Percentiles rank a stretch among this genome's conserved stretches.
Conservation (phyloP, 1,140 invertebrate species). For the Andrena cerasifolii region DNA sequence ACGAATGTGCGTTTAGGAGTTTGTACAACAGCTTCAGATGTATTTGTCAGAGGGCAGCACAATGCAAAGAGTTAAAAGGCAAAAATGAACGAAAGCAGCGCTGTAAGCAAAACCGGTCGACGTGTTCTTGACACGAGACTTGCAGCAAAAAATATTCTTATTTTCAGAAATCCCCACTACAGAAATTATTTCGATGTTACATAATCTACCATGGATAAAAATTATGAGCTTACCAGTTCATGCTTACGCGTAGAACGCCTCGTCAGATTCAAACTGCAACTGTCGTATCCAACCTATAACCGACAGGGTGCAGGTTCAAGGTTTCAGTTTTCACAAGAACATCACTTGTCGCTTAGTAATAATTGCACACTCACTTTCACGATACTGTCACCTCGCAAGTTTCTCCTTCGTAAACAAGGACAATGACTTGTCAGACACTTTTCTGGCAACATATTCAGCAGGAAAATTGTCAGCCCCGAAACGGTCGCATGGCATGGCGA, state of each 20-base stretch:
- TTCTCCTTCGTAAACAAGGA: slow-evolving; percentile 1
- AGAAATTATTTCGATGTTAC: not conserved
- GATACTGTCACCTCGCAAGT: not conserved
- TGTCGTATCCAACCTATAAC: slow-evolving; percentile 47
- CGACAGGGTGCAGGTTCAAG: slow-evolving; percentile 23
- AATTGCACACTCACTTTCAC: slow-evolving; percentile 2
- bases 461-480: slow-evolving; percentile 36
- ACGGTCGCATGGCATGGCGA: slow-evolving; percentile 67
- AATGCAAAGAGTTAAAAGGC: not conserved
- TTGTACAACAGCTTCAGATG: not conserved
- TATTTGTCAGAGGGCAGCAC: slow-evolving; percentile 15
- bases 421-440: slow-evolving; percentile 7
- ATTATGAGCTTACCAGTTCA: slow-evolving; percentile 5
- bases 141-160: slow-evolving; percentile 17
- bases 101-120: slow-evolving; percentile 58
- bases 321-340: slow-evolving; percentile 31
- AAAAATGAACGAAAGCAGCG: slow-evolving; percentile 41
- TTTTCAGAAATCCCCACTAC: not conserved
- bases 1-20: not conserved
- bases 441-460: not conserved
- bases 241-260: not conserved
- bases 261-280: slow-evolving; percentile 35
- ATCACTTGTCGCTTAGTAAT: slow-evolving; percentile 18
- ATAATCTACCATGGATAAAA: not conserved
- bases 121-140: slow-evolving; percentile 56